A percentile compares a stretch with the other conserved stretches of the same genome.
phyloP scores from a whole-genome alignment of 2,888 invertebrate genomes.

The Plebejus melissa region DNA sequence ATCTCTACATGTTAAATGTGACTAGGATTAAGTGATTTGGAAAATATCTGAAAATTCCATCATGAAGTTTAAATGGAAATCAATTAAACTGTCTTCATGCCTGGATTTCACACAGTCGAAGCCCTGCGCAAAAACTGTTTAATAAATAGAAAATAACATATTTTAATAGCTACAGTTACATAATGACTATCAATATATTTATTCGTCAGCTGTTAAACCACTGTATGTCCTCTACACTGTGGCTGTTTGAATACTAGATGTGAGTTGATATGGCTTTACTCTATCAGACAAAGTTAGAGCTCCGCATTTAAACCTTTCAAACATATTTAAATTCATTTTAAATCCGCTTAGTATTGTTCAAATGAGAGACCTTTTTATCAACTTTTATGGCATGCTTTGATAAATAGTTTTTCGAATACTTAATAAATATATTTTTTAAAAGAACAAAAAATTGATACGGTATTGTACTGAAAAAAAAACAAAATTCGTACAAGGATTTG shows the following conservation, averaged over 20 bases:
- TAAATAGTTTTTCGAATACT: neutral
- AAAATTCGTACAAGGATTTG: neutral
- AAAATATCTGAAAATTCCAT: too few species aligned
- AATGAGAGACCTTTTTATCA: neutral
- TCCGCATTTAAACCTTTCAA: constrained; percentile 21
- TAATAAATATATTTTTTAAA: too few species aligned
- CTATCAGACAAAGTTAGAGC: constrained; percentile 27
- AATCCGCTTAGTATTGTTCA: neutral
- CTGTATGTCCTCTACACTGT: neutral
- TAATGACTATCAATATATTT: too few species aligned
- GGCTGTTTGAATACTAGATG: constrained; percentile 22
- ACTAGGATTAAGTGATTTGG: neutral
- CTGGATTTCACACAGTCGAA: too few species aligned
- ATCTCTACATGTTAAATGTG: neutral
- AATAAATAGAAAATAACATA: too few species aligned
- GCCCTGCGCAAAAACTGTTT: too few species aligned
- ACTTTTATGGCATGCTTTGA: neutral
- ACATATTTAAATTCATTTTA: constrained; percentile 17
- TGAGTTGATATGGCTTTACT: constrained; percentile 26
- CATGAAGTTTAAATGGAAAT: too few species aligned
- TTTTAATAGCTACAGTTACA: too few species aligned
- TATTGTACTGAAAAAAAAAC: neutral
- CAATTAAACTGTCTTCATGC: too few species aligned
- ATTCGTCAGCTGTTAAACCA: too few species aligned
- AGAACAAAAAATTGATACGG: too few species aligned